These are phyloP conservation scores for Hemithea aestivaria DNA, from an alignment of 2,888 invertebrate genomes.

Conservation along the genomic window DNA sequence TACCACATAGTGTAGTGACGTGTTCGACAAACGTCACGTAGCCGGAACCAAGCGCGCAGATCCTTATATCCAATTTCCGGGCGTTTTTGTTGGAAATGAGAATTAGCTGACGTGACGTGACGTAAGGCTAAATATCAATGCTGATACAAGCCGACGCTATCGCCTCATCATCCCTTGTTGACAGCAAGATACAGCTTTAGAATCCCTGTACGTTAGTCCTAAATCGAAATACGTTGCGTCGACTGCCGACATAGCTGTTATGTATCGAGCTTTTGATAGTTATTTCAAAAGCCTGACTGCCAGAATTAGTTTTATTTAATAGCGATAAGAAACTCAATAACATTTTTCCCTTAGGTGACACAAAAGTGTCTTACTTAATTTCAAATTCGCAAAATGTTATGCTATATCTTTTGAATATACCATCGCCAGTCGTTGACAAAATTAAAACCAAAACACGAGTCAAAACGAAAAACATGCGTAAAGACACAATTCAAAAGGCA, in stretches of 20 bases:
- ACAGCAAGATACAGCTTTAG: slow-evolving; percentile 12
- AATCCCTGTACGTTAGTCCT: no score
- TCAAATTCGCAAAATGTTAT: no score
- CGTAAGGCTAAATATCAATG: slow-evolving; percentile 69
- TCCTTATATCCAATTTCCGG: slow-evolving; percentile 79
- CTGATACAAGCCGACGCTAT: slow-evolving; percentile 46
- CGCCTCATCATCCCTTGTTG: slow-evolving; percentile 9
- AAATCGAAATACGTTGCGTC: no score
- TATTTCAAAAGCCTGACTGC: no score
- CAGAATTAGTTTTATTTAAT: no score
- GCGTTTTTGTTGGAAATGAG: slow-evolving; percentile 75
- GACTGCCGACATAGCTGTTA: no score
- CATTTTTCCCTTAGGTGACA: no score
- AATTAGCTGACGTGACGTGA: slow-evolving; percentile 75
- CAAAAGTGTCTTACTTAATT: no score
- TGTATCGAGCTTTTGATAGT: no score
- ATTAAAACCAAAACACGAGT: slow-evolving; percentile 10
- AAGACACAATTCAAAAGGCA: slow-evolving; percentile 29
- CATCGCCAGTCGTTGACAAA: no score
- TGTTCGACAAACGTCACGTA: slow-evolving; percentile 79
- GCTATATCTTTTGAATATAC: no score
- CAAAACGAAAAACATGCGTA: slow-evolving; percentile 17
- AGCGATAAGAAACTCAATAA: no score
- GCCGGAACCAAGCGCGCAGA: slow-evolving; percentile 73
- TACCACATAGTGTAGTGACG: slow-evolving; percentile 78